Base-by-base conservation (phyloP, 2,888 invertebrate species). In the Corythucha ciliata region DNA sequence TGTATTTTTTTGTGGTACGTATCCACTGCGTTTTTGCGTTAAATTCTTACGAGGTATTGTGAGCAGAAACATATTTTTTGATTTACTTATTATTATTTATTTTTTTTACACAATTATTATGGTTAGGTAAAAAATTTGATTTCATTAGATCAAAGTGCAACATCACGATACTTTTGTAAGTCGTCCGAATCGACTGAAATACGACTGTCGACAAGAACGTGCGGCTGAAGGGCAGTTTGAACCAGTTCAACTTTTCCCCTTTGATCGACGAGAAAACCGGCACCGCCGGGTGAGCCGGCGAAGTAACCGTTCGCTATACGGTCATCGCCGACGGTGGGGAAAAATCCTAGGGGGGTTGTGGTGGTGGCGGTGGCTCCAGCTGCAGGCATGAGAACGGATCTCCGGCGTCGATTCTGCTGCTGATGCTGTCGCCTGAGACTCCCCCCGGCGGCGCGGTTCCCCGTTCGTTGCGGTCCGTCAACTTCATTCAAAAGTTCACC, bases 121-220 rank as follows among this genome's bases (percentile, higher is more conserved):
- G n/a, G n/a, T n/a, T n/a, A n/a, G n/a, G n/a, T n/a, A n/a, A n/a
- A n/a, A n/a, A n/a, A n/a, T n/a, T n/a, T n/a, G n/a, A n/a, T 44
- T 44, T 42, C 22, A 32, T 29, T 49, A 21, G 27, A 29, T 60
- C 61, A 70, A 45, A 70, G 63, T 21, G 69, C 70, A 25, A 70
- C 69, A 55, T 70, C 70, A 46, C 69, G 64, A 57, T 70, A 70
- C 56, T 70, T 70, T 50, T 70, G 68, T 44, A 69, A 68, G 56
- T 71, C 70, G 48, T 71, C 70, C 6, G 70, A 71, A 47, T 57
- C 57, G 4, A 51, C 45, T 1, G 51, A 51, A 18, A 24, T 36
- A 20, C 45, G 41, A n/a, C 51, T 51, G 20, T 37, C 51, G 5
- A 34, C 34, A 68, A n/a, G n/a, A n/a, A n/a, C n/a, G n/a, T n/a